Evolutionary conservation across 2,113 vertebrate genomes (phyloP).

Genomic region (Macrotis lagotis): DNA sequence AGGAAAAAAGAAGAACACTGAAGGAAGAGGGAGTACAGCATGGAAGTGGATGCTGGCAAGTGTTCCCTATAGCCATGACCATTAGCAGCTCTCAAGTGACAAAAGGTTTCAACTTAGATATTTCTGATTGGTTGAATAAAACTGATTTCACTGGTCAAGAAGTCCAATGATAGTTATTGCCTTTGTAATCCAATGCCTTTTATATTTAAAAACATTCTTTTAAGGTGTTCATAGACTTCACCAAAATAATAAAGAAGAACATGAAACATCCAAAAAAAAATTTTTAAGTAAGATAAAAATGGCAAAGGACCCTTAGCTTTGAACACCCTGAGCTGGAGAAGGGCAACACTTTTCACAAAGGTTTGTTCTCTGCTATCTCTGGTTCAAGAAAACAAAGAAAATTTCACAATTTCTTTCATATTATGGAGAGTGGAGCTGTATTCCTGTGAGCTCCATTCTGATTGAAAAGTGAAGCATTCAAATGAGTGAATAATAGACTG

Average conservation of each 20-base stretch:
- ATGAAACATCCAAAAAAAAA: too few relatives aligned
- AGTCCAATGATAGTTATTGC: background rate
- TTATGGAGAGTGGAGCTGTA: background rate
- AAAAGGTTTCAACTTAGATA: background rate
- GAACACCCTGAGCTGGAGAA: background rate
- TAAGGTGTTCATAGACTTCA: background rate
- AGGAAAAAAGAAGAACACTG: background rate
- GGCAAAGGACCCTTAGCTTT: background rate
- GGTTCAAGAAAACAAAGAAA: background rate
- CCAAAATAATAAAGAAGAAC: background rate
- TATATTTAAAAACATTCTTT: background rate
- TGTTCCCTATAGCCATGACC: background rate
- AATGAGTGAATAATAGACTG: background rate
- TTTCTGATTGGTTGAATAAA: background rate
- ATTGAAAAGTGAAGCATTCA: background rate
- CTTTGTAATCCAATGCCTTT: background rate
- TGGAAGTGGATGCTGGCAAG: background rate
- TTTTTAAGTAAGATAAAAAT: too few relatives aligned
- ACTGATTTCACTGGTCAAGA: background rate
- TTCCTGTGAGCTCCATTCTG: background rate
- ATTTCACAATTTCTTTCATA: background rate
- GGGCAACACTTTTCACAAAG: background rate
- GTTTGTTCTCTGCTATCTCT: background rate
- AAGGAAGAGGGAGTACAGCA: background rate
- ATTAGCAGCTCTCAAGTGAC: background rate